A percentile compares a stretch with the other conserved stretches of the same genome.
Evolutionary conservation across 2,888 invertebrate species (phyloP).

Genomic region (Notodromas monacha): DNA sequence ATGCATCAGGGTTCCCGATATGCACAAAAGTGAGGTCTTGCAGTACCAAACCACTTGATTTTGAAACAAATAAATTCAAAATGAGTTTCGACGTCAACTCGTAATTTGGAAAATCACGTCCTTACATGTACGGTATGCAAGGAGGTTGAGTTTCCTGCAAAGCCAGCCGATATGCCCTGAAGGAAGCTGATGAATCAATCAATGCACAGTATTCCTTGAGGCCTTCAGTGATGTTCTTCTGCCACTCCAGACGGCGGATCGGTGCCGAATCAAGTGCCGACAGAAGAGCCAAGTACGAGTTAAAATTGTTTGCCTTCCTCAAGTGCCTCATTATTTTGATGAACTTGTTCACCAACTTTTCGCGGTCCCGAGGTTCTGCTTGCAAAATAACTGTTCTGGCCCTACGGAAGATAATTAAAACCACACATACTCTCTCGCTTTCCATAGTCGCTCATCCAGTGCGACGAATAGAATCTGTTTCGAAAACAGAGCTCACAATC

Average conservation of each 20-base stretch:
- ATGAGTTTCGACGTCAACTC: too few relatives aligned
- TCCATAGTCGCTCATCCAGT: too few relatives aligned
- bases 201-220: constrained; percentile 75
- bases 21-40: constrained; percentile 97
- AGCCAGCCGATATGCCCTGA: constrained; percentile 78
- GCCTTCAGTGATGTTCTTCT: constrained; percentile 59
- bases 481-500: neutral
- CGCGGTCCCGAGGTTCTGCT: constrained; percentile 76
- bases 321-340: constrained; percentile 95
- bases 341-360: constrained; percentile 72
- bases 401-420: constrained; percentile 17
- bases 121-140: constrained; percentile 95
- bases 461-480: too few relatives aligned
- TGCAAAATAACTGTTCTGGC: constrained; percentile 71
- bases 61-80: too few relatives aligned
- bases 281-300: constrained; percentile 78
- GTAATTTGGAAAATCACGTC: too few relatives aligned
- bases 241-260: constrained; percentile 64
- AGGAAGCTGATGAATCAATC: constrained; percentile 91
- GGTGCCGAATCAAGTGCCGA: constrained; percentile 92
- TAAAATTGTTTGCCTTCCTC: constrained; percentile 88
- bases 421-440: too few relatives aligned
- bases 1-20: constrained; percentile 69
- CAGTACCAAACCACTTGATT: constrained; percentile 76
- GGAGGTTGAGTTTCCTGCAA: constrained; percentile 80